Conservation (phyloP, 2,113 vertebrate genomes). For the Chloropsis hardwickii region DNA sequence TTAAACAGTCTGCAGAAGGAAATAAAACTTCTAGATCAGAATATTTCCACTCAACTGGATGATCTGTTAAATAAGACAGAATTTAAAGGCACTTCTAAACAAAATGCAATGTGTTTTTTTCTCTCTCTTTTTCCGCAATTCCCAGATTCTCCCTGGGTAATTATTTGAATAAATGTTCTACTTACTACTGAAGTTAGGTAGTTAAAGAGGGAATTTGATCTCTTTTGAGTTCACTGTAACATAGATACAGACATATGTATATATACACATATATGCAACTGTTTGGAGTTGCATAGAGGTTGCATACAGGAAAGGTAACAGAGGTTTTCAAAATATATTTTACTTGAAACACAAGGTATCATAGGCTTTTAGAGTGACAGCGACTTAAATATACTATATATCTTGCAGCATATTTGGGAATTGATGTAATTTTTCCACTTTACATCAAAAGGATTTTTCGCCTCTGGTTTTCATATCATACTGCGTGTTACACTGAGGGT, state of each 20-base stretch:
- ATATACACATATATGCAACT: background rate
- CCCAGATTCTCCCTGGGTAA: background rate
- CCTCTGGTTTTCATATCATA: background rate
- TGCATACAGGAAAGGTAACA: background rate
- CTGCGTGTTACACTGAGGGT: background rate
- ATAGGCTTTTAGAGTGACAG: background rate
- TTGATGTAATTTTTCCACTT: background rate
- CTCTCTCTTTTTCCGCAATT: background rate
- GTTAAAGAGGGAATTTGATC: background rate
- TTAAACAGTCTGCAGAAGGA: constrained; percentile 8
- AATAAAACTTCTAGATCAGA: constrained; percentile 9
- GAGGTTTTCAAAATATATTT: background rate
- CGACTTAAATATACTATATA: background rate
- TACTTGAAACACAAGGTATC: background rate
- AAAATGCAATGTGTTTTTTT: background rate
- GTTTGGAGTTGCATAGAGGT: background rate
- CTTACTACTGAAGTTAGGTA: background rate
- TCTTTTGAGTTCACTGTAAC: background rate
- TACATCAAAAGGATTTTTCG: background rate
- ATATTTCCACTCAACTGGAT: background rate
- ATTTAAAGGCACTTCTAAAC: background rate
- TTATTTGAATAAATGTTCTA: background rate
- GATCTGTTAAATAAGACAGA: background rate
- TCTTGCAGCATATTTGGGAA: background rate
- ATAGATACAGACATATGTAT: too few relatives aligned